Evolutionary conservation across 2,113 vertebrate species (phyloP).

Genomic region (Mirounga angustirostris): DNA sequence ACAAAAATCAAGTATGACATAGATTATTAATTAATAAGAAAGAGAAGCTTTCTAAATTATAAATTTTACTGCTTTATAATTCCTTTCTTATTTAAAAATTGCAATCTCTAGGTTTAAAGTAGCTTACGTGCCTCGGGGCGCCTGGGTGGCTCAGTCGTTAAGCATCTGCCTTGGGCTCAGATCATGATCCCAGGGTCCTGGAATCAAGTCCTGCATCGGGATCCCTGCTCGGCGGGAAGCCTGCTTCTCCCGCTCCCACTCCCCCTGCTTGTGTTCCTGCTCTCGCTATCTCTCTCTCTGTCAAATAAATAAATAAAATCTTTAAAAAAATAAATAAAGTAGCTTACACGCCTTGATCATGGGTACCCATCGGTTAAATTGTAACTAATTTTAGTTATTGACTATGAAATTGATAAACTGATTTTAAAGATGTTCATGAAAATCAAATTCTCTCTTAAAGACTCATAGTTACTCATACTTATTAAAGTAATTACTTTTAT

Average conservation of each 20-base stretch:
- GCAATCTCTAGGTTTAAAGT: not conserved
- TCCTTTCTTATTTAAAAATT: not conserved
- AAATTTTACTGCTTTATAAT: not conserved
- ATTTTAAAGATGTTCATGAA: not conserved
- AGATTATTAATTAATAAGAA: not conserved
- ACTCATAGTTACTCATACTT: not conserved
- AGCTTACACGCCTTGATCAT: not conserved
- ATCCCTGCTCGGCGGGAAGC: too few relatives aligned
- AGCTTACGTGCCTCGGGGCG: not conserved
- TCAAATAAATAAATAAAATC: too few relatives aligned
- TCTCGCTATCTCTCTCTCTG: too few relatives aligned
- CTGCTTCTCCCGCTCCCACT: too few relatives aligned
- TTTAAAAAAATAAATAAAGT: not conserved
- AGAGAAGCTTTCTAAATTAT: not conserved
- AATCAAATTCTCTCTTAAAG: not conserved
- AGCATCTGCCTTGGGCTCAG: too few relatives aligned
- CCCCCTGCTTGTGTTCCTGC: too few relatives aligned
- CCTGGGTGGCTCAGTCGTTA: too few relatives aligned
- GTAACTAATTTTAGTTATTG: not conserved
- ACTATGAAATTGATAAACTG: not conserved
- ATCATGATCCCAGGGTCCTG: too few relatives aligned
- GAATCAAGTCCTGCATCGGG: fast-evolving
- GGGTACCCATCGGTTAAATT: not conserved
- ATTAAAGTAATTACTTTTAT: not conserved
- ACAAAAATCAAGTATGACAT: not conserved